Percentiles rank a stretch among this genome's conserved stretches.
Conservation (phyloP, 2,113 vertebrate genomes). For the Gopherus evgoodei region DNA sequence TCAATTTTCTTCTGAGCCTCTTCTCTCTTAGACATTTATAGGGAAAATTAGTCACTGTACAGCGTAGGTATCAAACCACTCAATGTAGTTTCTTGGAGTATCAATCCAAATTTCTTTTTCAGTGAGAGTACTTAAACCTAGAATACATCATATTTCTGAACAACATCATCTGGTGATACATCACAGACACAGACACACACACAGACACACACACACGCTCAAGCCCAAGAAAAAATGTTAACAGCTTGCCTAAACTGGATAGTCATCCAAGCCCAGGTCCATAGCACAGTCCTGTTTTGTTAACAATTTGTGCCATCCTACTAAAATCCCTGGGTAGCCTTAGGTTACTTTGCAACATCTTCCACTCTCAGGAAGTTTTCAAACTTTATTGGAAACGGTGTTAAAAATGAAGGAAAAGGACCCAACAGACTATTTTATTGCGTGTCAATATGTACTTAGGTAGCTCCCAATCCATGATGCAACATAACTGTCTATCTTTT, state of each 20-base stretch:
- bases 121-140: not conserved
- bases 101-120: not conserved
- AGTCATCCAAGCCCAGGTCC: not conserved
- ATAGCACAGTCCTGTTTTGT: not conserved
- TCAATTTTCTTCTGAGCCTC: not conserved
- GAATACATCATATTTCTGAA: not conserved
- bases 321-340: not conserved
- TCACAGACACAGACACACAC: no score
- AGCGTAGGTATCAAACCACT: not conserved
- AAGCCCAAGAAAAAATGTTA: not conserved
- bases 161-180: not conserved
- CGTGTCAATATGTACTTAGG: not conserved
- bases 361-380: not conserved
- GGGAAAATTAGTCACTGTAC: not conserved
- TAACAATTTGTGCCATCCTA: not conserved
- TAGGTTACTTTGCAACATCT: not conserved
- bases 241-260: not conserved
- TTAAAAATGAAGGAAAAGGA: accelerated
- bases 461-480: not conserved
- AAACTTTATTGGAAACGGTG: not conserved
- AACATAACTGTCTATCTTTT: accelerated
- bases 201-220: accelerated
- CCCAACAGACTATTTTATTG: not conserved
- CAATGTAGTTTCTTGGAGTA: not conserved
- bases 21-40: accelerated